These are phyloP conservation scores for Leistus spinibarbis DNA, from an alignment of 2,888 invertebrate genomes.

Conservation along the genomic window DNA sequence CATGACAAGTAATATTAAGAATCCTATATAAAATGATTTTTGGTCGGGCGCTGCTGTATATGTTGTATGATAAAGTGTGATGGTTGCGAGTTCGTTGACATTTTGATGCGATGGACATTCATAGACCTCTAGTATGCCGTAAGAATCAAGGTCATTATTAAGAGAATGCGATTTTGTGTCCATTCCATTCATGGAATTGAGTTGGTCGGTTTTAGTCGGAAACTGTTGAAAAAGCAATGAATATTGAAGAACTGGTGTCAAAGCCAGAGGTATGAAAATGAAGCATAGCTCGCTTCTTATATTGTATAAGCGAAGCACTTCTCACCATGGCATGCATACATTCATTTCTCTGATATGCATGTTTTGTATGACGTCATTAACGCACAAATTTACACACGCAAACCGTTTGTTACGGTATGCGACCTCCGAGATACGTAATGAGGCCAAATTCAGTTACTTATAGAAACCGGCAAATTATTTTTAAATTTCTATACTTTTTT, in stretches of 20 bases:
- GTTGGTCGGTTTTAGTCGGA: too few relatives aligned
- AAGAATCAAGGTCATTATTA: neutral
- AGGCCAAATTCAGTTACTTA: constrained; percentile 28
- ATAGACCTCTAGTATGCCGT: neutral
- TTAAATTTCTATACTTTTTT: neutral
- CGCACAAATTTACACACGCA: neutral
- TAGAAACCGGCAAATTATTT: constrained; percentile 16
- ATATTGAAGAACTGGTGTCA: too few relatives aligned
- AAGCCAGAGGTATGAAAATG: too few relatives aligned
- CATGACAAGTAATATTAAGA: too few relatives aligned
- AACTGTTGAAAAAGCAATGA: too few relatives aligned
- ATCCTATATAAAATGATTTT: too few relatives aligned
- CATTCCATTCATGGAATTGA: neutral
- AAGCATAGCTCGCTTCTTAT: too few relatives aligned
- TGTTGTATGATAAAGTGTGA: too few relatives aligned
- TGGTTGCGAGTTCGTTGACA: neutral
- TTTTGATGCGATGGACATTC: neutral
- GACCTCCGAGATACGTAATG: constrained; percentile 9
- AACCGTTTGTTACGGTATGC: constrained; percentile 1
- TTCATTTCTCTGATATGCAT: neutral
- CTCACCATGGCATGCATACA: too few relatives aligned
- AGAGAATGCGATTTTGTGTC: neutral
- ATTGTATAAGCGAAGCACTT: too few relatives aligned
- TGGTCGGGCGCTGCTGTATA: too few relatives aligned
- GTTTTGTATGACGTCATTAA: neutral